Percentiles rank a stretch among this genome's conserved stretches.
These are phyloP conservation scores for Hylia prasina DNA, from an alignment of 2,113 vertebrate species.

Conservation along the genomic window DNA sequence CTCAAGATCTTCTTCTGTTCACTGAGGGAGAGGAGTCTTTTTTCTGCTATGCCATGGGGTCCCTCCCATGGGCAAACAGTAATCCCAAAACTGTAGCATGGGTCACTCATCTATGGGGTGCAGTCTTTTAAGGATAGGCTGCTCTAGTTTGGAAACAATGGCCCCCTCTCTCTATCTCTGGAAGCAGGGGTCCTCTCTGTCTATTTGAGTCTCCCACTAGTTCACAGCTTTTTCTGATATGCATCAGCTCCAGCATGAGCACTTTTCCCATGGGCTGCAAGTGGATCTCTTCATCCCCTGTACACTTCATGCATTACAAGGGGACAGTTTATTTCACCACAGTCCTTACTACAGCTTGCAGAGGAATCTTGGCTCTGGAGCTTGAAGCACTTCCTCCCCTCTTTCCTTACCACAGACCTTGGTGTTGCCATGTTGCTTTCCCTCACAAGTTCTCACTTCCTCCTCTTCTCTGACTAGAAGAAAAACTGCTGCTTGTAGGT, in stretches of 20 bases:
- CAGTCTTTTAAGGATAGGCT: background rate
- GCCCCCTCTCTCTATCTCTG: background rate
- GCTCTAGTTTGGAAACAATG: background rate
- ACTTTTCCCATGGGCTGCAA: background rate
- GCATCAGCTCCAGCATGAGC: background rate
- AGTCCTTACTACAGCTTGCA: background rate
- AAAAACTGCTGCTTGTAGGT: background rate
- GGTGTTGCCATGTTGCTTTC: background rate
- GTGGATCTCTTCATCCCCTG: background rate
- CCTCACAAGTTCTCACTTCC: background rate
- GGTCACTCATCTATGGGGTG: background rate
- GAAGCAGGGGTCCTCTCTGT: background rate
- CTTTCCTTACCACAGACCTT: background rate
- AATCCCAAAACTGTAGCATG: background rate
- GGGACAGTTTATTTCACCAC: background rate
- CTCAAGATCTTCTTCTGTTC: background rate
- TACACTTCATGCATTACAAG: background rate
- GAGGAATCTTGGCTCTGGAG: background rate
- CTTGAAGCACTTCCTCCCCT: background rate
- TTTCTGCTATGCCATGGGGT: background rate
- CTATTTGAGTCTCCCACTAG: background rate
- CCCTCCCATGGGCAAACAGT: background rate
- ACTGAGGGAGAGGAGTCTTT: background rate
- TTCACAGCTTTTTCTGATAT: background rate
- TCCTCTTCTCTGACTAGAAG: background rate